These are phyloP conservation scores for Falco rusticolus DNA, from an alignment of 2,797 vertebrate genomes.

Conservation along the genomic window DNA sequence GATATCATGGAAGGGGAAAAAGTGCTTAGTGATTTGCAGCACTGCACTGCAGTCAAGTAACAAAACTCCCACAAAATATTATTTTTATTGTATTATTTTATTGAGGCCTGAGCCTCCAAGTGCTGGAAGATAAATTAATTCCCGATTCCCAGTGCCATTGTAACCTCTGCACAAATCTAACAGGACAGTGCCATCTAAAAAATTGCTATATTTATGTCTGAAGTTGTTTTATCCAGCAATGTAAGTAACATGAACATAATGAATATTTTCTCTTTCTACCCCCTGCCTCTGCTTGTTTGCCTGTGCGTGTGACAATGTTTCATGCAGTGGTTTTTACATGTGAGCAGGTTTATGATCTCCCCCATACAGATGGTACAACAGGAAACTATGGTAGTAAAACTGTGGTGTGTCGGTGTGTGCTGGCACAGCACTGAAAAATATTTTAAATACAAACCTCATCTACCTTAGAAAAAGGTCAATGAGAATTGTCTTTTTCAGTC, in stretches of 20 bases:
- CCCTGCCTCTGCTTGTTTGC: neutral
- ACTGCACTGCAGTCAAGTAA: neutral
- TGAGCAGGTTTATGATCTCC: neutral
- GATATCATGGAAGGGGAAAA: neutral
- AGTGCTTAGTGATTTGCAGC: neutral
- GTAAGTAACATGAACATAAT: neutral
- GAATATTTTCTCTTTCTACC: neutral
- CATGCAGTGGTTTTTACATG: neutral
- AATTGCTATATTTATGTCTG: neutral
- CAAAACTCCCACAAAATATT: neutral
- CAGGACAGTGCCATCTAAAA: neutral
- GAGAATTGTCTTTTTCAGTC: neutral
- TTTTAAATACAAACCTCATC: neutral
- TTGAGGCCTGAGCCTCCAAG: neutral
- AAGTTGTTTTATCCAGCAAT: neutral
- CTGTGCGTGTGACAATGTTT: neutral
- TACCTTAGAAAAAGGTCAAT: neutral
- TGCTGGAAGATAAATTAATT: neutral
- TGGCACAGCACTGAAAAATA: neutral
- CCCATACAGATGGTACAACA: neutral
- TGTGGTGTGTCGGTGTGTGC: neutral
- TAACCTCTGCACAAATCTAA: neutral
- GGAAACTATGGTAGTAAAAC: neutral
- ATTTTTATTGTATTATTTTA: neutral
- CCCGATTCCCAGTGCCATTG: neutral